Percentiles rank a stretch among this genome's conserved stretches.
phyloP scores from a whole-genome alignment of 2,888 invertebrate genomes.

The Unio delphinus region DNA sequence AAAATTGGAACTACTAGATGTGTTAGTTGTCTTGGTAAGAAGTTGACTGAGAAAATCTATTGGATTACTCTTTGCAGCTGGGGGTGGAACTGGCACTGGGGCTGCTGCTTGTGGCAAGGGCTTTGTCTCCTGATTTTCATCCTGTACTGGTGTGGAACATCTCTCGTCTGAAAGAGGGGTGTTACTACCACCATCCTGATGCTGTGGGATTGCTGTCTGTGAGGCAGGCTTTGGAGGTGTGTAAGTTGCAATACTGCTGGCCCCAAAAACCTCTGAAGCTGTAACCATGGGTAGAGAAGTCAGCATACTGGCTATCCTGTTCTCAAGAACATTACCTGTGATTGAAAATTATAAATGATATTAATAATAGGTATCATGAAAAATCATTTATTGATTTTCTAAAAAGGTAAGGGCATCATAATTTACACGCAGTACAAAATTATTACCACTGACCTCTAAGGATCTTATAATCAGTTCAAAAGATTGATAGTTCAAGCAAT shows the following conservation, averaged over 20 bases:
- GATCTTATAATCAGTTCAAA: no score
- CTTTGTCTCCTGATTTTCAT: conserved; percentile 48
- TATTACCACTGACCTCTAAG: no score
- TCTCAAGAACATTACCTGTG: conserved; percentile 37
- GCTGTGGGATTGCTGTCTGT: conserved; percentile 1
- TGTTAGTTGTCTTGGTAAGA: conserved; percentile 55
- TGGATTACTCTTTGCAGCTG: conserved; percentile 45
- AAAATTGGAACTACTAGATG: conserved; percentile 50
- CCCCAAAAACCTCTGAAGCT: background rate
- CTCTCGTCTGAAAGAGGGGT: conserved; percentile 41
- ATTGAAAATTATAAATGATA: background rate
- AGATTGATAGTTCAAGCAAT: no score
- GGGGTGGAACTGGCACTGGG: conserved; percentile 14
- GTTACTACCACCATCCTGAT: background rate
- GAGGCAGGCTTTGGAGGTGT: conserved; percentile 17
- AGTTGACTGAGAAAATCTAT: conserved; percentile 63
- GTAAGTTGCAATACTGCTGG: background rate
- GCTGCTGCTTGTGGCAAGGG: conserved; percentile 11
- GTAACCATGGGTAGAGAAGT: conserved; percentile 35
- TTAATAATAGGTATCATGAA: no score
- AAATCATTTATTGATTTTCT: no score
- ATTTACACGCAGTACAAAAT: no score
- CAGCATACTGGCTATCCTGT: conserved; percentile 42
- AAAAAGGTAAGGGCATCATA: no score
- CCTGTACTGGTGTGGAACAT: conserved; percentile 58